Base-by-base conservation (phyloP, 2,888 invertebrate genomes). In the Scaptodrosophila latifasciaeformis region DNA sequence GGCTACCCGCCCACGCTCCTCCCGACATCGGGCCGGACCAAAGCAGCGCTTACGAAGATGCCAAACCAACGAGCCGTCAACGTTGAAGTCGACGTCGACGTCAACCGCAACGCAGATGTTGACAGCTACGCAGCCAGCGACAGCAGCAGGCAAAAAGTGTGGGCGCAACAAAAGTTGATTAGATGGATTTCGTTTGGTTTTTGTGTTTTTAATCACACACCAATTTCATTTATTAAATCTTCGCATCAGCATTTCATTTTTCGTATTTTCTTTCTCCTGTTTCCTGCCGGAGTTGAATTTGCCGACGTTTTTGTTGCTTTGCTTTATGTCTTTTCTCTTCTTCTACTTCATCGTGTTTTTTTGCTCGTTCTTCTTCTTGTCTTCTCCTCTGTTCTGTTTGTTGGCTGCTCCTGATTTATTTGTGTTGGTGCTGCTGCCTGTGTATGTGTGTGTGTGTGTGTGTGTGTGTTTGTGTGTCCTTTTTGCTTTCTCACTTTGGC, bases 151-250 rank as follows among this genome's bases (percentile, higher is more conserved):
- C 45, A 21, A n/a, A 15, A 21, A 1, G 31, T 51, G 51, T 18
- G 44, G 59, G 64, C 47, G 75, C 68, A 76, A 74, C 71, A 80
- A 83, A 83, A 85, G 80, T 83, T 85, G 85, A 85, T 85, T 85
- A 85, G 85, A 85, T 85, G 84, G 84, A 85, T 83, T 85, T 84
- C 84, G 83, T 83, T 83, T 83, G 82, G 84, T 83, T 85, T 85
- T 85, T 85, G 84, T 85, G 84, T 85, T 85, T 85, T 85, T 85
- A 85, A 85, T 85, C 85, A 85, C 85, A 85, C 85, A 85, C 85
- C 85, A 84, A 84, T 85, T 85, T 84, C 84, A 83, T 84, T 83
- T 83, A 83, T 83, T 83, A 84, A 83, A 83, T 83, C 84, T 83
- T 83, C 81, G 83, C 84, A 84, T 83, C 84, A 84, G 82, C 82